A percentile compares a stretch with the other conserved stretches of the same genome.
Evolutionary conservation across 1,140 invertebrate genomes (phyloP).

Genomic region (Lepidotrigona ventralis): DNA sequence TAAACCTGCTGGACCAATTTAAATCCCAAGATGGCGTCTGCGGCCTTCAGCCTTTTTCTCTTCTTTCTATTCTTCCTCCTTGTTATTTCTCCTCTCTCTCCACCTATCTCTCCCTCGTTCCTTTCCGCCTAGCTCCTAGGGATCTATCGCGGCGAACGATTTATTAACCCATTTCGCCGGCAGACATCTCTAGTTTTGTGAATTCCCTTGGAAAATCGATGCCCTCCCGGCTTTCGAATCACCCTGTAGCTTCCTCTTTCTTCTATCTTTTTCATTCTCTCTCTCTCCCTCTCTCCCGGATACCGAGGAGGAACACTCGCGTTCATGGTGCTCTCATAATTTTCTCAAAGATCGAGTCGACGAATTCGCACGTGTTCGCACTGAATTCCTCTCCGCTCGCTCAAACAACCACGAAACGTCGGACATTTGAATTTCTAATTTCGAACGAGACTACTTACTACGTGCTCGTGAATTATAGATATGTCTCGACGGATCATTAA

Average conservation of each 20-base stretch:
- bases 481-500: neutral
- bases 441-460: neutral
- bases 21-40: conserved; percentile 56
- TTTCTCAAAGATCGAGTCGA: neutral
- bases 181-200: conserved; percentile 54
- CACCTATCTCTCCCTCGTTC: neutral
- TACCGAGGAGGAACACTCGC: neutral
- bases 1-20: conserved; percentile 65
- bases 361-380: neutral
- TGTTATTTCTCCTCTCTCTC: too few species aligned
- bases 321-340: conserved; percentile 10
- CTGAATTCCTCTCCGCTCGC: neutral
- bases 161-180: conserved; percentile 61
- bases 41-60: neutral
- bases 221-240: conserved; percentile 23
- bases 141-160: conserved; percentile 54
- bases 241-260: neutral
- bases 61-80: neutral
- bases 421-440: conserved; percentile 5
- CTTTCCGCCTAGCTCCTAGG: neutral
- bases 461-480: neutral
- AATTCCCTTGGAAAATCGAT: conserved; percentile 45
- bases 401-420: neutral
- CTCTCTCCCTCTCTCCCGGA: neutral
- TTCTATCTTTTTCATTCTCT: neutral